Base-by-base conservation (phyloP, 2,113 vertebrate species). In the Pelodiscus sinensis region DNA sequence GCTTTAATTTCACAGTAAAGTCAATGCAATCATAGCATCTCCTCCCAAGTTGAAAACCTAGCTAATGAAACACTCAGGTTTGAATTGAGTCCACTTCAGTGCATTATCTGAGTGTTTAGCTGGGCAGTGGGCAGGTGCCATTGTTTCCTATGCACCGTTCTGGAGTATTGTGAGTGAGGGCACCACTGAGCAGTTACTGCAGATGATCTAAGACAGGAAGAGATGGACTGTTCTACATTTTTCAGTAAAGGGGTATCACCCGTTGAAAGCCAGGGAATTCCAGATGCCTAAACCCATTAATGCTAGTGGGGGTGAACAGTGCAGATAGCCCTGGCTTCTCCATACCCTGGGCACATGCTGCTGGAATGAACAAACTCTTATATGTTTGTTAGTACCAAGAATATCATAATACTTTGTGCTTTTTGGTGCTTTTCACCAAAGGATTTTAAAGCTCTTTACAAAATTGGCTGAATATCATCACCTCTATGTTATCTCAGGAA, bases 1-100 rank as follows among this genome's bases (percentile, higher is more conserved):
- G 60, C 92, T 92, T 93, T 96, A 95, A 95, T 96, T 96, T 84
- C 15, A 0, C 91, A 88, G 89, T 95, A 94, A 96, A 94, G 95
- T 95, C 94, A 86, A 84, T 50, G 71, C 83, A 91, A 51, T 68
- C 0, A 0, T 71, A 89, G 91, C 77, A 79, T 92, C 83, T 93
- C 88, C 83, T 96, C 91, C 90, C 25, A 1, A 52, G 71, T 94
- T 91, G 91, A 93, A 94, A 96, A 90, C 31, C 14, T 71, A 57
- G 35, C 77, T 94, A 92, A 94, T 92, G 96, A 95, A 92, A 90
- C 1, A 9, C 77, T 92, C 35, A 35, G 31, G 12, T 86, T 86
- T 77, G 71, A 65, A 85, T 22, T 16, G 92, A 93, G 68, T 82
- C 81, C 81, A 44, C 51, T 80, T 91, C 1, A 1, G 1, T 2